phyloP scores from a whole-genome alignment of 2,113 vertebrate species.

The Neotoma lepida region DNA sequence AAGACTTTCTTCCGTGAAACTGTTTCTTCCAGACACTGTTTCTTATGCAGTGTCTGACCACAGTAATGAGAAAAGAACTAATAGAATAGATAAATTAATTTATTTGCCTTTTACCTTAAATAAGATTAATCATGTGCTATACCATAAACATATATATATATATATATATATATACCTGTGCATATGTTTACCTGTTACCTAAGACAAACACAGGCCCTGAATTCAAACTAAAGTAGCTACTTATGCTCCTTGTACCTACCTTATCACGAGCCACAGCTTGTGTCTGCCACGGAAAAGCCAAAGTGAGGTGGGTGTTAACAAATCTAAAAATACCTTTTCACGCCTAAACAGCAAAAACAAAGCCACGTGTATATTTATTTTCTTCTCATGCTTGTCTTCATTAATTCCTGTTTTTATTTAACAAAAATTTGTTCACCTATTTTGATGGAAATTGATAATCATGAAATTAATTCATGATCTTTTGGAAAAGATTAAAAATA shows the following conservation, averaged over 20 bases:
- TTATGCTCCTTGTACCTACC: not conserved
- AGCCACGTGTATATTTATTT: not conserved
- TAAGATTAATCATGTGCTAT: not conserved
- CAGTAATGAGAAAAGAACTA: not conserved
- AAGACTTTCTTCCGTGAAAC: not conserved
- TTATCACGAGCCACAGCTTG: not conserved
- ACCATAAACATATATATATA: not conserved
- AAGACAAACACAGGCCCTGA: not conserved
- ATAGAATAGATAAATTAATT: not conserved
- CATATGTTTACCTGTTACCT: not conserved
- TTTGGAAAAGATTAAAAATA: slow-evolving; percentile 3
- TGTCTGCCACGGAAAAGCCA: not conserved
- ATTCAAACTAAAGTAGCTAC: not conserved
- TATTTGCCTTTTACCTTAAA: not conserved
- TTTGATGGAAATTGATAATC: not conserved
- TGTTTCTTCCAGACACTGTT: not conserved
- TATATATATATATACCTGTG: not conserved
- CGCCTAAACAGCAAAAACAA: not conserved
- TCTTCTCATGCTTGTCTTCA: not conserved
- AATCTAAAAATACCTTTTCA: not conserved
- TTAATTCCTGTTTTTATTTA: slow-evolving; percentile 26
- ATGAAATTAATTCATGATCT: slow-evolving; percentile 36
- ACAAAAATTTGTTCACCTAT: not conserved
- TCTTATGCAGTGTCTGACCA: not conserved
- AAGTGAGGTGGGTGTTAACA: not conserved